Evolutionary conservation across 2,888 invertebrate genomes (phyloP), one percentile per base, ranked within the genome.

Genomic region (Nephrotoma appendiculata): DNA sequence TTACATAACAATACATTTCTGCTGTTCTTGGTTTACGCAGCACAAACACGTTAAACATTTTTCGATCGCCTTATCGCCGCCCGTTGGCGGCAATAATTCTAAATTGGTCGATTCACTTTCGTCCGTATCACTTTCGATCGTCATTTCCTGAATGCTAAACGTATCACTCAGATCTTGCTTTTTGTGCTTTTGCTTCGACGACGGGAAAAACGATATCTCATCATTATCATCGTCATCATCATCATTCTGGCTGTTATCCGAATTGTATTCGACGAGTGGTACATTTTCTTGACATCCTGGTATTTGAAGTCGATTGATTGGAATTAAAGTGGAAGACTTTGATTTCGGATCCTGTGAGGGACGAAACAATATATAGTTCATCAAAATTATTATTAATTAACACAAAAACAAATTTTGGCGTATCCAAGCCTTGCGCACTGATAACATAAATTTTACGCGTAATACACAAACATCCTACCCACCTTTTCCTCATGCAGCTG

Each of bases 91-190:
- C 87, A 91, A 89, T 5, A 91, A 88, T 88, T 92, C 92, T 11
- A 92, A 89, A 88, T 91, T 92, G 88, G 91, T 90, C 15, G 91
- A 91, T 84, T 90, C 90, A 87, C 91, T 90, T 87, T 91, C 91
- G 87, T 92, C 91, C 87, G 90, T 88, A 84, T 91, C 91, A 12
- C 91, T 91, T 87, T 91, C 91, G 52, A 92, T 91, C 45, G 91
- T 90, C 91, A 92, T 92, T 87, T 92, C 92, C 87, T 92, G 91
- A 89, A 92, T 91, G 88, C 92, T 92, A 88, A 92, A 92, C 4
- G 91, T 92, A 88, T 92, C 92, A 41, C 91, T 90, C n/a, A 90
- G 89, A 87, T 89, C 90, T 41, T 88, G 88, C 84, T 88, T 89
- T 87, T 89, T 89, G 44, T 89, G 88, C 86, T 89, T 89, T 6